Evolutionary conservation across 2,888 invertebrate genomes (phyloP), one percentile per base, ranked within the genome.

Genomic region (Fragum fragum): DNA sequence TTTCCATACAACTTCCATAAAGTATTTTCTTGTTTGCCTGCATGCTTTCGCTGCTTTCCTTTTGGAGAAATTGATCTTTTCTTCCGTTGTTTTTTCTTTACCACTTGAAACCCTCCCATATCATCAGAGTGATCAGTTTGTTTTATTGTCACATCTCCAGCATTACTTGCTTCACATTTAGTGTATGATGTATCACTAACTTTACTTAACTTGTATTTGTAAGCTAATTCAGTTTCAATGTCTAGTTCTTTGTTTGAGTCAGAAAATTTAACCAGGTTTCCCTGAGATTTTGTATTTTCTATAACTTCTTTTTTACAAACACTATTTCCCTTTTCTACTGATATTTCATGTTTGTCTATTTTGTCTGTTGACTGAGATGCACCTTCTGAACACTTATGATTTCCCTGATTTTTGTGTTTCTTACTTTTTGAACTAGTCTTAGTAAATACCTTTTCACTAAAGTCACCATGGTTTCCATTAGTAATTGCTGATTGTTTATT

Each of bases 1-100:
- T 39, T 68, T 14, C 83, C 83, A 68, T 76, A 59, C 7, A 83
- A 21, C 36, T 69, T 73, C 83, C 81, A 81, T 11, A 77, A 28
- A 28, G 74, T 73, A 11, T 74, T 52, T 21, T 73, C 79, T 29
- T 5, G n/a, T 32, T 42, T 66, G 1, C n/a, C 39, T 36, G 16
- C 18, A 57, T 23, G 26, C 26, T 28, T 68, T 68, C 68, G 28
- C 53, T 70, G 28, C 47, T 18, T 52, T 36, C 3, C 23, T 16
- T 23, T 0, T 21, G 66, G 66, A 32, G 36, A 63, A 21, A 42
- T 23, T 23, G 39, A 39, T 21, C 36, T 66, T 55, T 36, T 53
- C 29, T 74, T 74, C 26, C 28, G 28, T 1, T 28, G 66, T 59
- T 73, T 73, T 39, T 59, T 57, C 42, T 59, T 73, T 18, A 73